A percentile compares a stretch with the other conserved stretches of the same genome.
Conservation (phyloP, 2,888 invertebrate species). For the Petrolisthes cinctipes region DNA sequence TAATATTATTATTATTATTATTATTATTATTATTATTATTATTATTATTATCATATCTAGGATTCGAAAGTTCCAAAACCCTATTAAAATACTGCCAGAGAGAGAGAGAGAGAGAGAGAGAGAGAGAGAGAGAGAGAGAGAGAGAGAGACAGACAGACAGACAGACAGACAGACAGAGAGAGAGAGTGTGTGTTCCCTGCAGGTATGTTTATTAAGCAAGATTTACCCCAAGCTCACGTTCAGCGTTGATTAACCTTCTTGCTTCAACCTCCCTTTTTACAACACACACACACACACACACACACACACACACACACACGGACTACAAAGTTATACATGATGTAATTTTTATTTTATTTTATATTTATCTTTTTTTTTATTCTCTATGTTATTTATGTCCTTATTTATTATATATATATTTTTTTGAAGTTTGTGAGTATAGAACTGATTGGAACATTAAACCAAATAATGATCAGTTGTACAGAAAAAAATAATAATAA, state of each 20-base stretch:
- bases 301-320: not conserved
- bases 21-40: no score
- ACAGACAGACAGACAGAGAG: not conserved
- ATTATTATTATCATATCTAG: not conserved
- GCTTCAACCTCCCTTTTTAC: not conserved
- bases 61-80: not conserved
- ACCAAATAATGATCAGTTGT: no score
- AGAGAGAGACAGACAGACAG: slow-evolving; percentile 6
- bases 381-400: no score
- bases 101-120: slow-evolving; percentile 20
- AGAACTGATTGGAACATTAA: no score
- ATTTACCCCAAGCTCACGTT: not conserved
- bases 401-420: no score
- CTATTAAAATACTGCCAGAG: not conserved
- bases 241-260: no score
- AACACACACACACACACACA: not conserved
- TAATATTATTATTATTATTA: no score
- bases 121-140: slow-evolving; percentile 22
- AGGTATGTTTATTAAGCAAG: not conserved
- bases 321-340: not conserved
- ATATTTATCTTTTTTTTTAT: no score
- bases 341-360: no score
- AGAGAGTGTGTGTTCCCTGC: not conserved
- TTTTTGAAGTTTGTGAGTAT: no score
- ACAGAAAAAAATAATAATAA: no score